Evolutionary conservation across 53 echinoderm and acorn worm genomes (phyloP).

Genomic region (Henricia sp.): DNA sequence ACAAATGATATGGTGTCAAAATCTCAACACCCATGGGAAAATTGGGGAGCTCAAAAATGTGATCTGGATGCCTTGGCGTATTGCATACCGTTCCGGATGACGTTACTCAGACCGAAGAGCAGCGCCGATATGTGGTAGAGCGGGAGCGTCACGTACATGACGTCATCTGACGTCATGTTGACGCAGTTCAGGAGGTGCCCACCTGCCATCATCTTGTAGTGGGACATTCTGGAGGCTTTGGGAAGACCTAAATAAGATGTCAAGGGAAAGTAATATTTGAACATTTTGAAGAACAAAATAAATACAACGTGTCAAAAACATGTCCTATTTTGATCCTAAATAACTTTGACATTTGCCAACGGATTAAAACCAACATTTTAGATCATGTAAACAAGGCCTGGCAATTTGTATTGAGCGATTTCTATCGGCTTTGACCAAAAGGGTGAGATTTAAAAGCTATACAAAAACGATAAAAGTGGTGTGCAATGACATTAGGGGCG

Average conservation of each 20-base stretch:
- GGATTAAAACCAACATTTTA: too few relatives aligned
- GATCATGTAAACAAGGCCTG: too few relatives aligned
- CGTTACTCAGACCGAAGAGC: constrained; percentile 86
- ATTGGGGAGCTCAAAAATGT: background rate
- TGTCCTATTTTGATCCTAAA: too few relatives aligned
- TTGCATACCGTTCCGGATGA: constrained; percentile 79
- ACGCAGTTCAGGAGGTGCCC: constrained; percentile 84
- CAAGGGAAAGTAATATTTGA: too few relatives aligned
- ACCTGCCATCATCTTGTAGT: constrained; percentile 93
- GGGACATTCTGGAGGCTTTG: constrained; percentile 84
- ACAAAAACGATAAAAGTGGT: too few relatives aligned
- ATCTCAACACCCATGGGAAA: too few relatives aligned
- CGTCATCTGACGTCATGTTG: constrained; percentile 78
- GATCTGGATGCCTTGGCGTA: background rate
- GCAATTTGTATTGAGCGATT: background rate
- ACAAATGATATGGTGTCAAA: too few relatives aligned
- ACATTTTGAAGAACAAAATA: background rate
- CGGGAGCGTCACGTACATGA: constrained; percentile 89
- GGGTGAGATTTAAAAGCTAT: too few relatives aligned
- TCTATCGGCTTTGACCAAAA: background rate
- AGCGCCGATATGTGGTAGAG: constrained; percentile 95
- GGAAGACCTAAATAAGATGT: constrained; percentile 80
- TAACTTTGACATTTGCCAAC: too few relatives aligned
- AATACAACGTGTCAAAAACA: background rate
- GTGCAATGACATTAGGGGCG: too few relatives aligned